Conservation (phyloP, 2,888 invertebrate genomes). For the Cantharis rustica region DNA sequence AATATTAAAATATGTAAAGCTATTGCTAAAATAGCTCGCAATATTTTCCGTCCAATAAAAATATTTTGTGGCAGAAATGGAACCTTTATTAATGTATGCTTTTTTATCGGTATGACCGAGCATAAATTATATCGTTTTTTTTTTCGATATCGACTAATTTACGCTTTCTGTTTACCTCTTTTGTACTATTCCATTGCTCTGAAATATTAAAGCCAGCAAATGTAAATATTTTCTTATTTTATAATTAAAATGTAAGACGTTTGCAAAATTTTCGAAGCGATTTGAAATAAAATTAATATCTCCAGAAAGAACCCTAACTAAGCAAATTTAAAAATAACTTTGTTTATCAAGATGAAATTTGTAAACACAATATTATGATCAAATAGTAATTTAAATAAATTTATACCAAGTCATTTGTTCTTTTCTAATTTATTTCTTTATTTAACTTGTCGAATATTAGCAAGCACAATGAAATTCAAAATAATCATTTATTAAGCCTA, state of each 20-base stretch:
- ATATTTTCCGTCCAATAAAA: neutral
- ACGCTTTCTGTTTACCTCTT: neutral
- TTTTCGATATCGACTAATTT: neutral
- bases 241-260: neutral
- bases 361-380: neutral
- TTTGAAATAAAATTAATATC: neutral
- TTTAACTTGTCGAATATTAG: neutral
- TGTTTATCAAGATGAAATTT: neutral
- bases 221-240: neutral
- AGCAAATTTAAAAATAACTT: neutral
- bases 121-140: neutral
- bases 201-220: neutral
- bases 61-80: neutral
- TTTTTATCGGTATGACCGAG: neutral
- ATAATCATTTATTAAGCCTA: slow-evolving; percentile 3
- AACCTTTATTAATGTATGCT: neutral
- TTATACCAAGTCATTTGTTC: neutral
- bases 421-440: neutral
- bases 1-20: neutral
- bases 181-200: neutral
- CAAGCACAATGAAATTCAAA: slow-evolving; percentile 2
- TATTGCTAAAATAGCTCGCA: neutral
- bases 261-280: neutral
- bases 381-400: neutral
- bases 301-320: neutral